These are phyloP conservation scores for Delia radicum DNA, from an alignment of 1,140 invertebrate genomes.

Conservation along the genomic window DNA sequence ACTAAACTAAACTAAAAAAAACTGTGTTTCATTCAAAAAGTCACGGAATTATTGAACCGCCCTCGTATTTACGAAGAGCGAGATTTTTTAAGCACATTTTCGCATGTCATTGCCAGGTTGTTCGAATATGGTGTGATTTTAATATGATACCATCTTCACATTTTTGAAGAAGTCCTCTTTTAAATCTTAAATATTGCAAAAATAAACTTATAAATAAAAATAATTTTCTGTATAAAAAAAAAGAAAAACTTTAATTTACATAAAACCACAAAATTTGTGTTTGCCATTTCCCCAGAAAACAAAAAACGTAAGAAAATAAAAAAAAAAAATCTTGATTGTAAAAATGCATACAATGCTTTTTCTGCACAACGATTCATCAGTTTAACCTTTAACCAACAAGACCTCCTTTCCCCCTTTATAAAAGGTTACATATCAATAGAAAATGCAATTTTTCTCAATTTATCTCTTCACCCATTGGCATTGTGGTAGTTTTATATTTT, in stretches of 20 bases:
- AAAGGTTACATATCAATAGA: neutral
- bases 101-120: too few relatives aligned
- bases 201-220: neutral
- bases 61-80: too few relatives aligned
- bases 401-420: neutral
- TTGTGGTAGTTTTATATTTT: neutral
- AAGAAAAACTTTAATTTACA: neutral
- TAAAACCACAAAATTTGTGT: neutral
- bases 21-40: too few relatives aligned
- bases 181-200: neutral
- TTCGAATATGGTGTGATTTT: too few relatives aligned
- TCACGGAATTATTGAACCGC: too few relatives aligned
- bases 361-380: neutral
- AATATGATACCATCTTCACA: too few relatives aligned
- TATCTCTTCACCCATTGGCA: slow-evolving; percentile 17
- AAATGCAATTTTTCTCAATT: slow-evolving; percentile 13
- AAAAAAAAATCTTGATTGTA: neutral
- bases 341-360: neutral
- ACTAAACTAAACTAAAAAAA: too few relatives aligned
- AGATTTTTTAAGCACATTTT: too few relatives aligned
- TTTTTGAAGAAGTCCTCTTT: too few relatives aligned
- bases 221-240: neutral
- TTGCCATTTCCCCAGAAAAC: neutral
- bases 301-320: neutral
- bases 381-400: neutral